Base-by-base conservation (phyloP, 2,113 vertebrate species). In the Choloepus hoffmanni region DNA sequence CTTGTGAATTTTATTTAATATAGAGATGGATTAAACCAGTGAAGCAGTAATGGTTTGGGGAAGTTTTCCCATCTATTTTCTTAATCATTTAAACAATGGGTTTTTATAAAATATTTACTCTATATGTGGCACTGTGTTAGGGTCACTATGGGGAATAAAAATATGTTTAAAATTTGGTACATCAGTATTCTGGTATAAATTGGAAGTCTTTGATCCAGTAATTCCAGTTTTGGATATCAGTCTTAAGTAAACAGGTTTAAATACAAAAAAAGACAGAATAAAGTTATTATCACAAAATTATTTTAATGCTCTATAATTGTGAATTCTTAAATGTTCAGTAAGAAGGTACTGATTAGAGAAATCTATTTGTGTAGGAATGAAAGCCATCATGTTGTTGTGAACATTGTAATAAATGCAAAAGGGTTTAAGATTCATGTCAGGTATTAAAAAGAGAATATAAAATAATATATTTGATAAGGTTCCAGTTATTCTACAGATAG, bases 361-460 rank as follows among this genome's bases (percentile, higher is more conserved):
- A 45, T 86, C 26, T 63, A 5, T 95, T 74, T 62, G 23, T 53
- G 1, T 92, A 76, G 33, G 28, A 19, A 73, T 85, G n/a, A 36
- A 77, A 73, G 9, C 55, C 65, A 70, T 90, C 65, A 87, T 50
- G 33, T 60, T 88, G 70, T 85, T 93, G n/a, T 33, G 77, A 89
- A 79, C 48, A 68, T 40, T 93, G 7, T 90, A 76, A 83, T 58
- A 92, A 93, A 78, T 60, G 67, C 48, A 60, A 62, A 89, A 93
- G 43, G 15, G 3, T 40, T 94, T 85, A 95, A 60, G 6, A 58
- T 89, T 87, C 86, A 78, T 91, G 14, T 83, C 48, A 78, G 0
- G 26, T 58, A 92, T 87, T 95, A 50, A 58, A 94, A 92, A 78
- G 13, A 68, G 60, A 97, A 73, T 62, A 50, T 78, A 84, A 95